These are phyloP conservation scores for Phylloscopus collybita DNA, from an alignment of 2,797 vertebrate genomes.

Conservation along the genomic window DNA sequence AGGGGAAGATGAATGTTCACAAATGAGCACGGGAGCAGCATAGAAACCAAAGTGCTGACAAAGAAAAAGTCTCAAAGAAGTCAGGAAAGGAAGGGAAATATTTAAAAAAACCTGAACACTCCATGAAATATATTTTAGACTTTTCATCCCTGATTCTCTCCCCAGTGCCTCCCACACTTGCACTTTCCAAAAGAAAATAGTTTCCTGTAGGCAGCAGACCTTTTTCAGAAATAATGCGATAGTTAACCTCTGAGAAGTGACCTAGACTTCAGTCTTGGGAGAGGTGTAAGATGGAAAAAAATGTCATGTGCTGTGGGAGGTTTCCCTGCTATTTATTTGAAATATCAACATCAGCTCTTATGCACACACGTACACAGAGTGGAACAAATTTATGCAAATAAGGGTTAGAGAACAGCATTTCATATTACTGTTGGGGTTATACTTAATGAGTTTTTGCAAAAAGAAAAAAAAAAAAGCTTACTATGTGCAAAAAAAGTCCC, in stretches of 20 bases:
- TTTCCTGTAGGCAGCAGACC: not conserved
- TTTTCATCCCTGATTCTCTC: not conserved
- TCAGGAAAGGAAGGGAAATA: rapidly evolving
- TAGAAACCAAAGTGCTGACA: not conserved
- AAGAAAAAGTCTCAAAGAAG: not conserved
- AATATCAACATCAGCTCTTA: not conserved
- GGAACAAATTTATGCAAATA: not conserved
- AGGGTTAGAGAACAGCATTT: not conserved
- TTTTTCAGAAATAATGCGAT: not conserved
- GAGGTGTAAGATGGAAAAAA: not conserved
- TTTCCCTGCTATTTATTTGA: not conserved
- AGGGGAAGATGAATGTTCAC: not conserved
- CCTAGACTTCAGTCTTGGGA: not conserved
- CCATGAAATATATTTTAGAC: not conserved
- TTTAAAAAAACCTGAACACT: not conserved
- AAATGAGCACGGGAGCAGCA: not conserved
- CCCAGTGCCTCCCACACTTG: rapidly evolving
- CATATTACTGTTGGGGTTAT: not conserved
- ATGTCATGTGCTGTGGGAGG: not conserved
- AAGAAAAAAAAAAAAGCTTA: not conserved
- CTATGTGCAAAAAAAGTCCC: not conserved
- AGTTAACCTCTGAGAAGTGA: not conserved
- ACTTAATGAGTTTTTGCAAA: not conserved
- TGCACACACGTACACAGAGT: not conserved
- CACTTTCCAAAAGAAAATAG: not conserved